These are phyloP conservation scores for Brevipalpus yothersi DNA, from an alignment of 1,140 invertebrate genomes.

Conservation along the genomic window DNA sequence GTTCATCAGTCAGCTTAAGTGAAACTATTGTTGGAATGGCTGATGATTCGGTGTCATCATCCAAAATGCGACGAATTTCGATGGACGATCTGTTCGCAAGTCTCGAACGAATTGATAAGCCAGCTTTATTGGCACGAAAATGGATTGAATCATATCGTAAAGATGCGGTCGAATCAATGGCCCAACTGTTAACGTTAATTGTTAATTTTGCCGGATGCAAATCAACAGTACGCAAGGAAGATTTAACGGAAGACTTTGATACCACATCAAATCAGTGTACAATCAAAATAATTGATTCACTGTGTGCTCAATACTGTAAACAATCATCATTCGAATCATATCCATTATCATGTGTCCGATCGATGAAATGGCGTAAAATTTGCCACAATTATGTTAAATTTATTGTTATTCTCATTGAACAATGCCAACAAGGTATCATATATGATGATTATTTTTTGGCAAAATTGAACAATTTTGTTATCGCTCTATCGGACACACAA, in stretches of 20 bases:
- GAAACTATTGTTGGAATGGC: no score
- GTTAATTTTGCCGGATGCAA: constrained; percentile 92
- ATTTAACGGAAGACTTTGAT: constrained; percentile 74
- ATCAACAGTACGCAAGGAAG: constrained; percentile 72
- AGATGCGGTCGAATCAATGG: constrained; percentile 54
- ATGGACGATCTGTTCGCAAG: no score
- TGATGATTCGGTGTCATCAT: no score
- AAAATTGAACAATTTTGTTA: constrained; percentile 87
- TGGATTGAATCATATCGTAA: constrained; percentile 96
- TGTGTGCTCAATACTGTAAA: constrained; percentile 89
- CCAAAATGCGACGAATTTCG: no score
- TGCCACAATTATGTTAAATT: constrained; percentile 89
- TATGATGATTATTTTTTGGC: constrained; percentile 99
- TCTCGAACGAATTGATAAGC: no score
- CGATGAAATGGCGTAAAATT: constrained; percentile 94
- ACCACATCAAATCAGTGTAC: constrained; percentile 86
- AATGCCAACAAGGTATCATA: constrained; percentile 96
- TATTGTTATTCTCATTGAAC: constrained; percentile 80
- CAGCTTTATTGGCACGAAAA: constrained; percentile 84
- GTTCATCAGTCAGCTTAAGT: no score
- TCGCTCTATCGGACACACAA: constrained; percentile 84
- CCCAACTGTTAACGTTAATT: constrained; percentile 93
- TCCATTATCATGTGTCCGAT: constrained; percentile 90
- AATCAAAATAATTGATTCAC: constrained; percentile 98
- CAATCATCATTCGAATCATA: constrained; percentile 98